Conservation (phyloP, 2,888 invertebrate species). For the Temnothorax ravouxi region DNA sequence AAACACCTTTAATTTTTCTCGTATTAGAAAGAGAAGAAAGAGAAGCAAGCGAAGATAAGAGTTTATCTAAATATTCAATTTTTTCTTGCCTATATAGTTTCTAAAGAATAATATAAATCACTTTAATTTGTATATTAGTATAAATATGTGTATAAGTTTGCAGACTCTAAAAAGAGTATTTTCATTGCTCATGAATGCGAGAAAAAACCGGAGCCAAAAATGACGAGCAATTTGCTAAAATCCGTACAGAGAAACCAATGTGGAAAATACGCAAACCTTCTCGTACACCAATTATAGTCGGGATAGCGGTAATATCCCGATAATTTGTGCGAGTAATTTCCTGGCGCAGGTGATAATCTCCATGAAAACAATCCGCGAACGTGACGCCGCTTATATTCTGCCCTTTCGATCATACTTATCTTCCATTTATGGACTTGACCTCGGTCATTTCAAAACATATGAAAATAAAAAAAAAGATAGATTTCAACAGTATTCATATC, state of each 20-base stretch:
- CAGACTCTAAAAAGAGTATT: not conserved
- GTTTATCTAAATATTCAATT: not conserved
- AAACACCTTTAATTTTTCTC: not conserved
- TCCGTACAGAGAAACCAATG: conserved; percentile 20
- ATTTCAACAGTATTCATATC: conserved; percentile 4
- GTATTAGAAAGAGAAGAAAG: not conserved
- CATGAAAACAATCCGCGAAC: conserved; percentile 70
- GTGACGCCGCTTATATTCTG: conserved; percentile 59
- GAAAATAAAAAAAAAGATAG: not conserved
- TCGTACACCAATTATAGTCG: conserved; percentile 61
- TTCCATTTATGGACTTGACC: not conserved
- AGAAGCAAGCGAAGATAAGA: not conserved
- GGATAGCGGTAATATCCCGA: conserved; percentile 60
- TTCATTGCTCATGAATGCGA: not conserved
- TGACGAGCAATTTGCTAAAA: conserved; percentile 67
- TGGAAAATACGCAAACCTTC: conserved; percentile 39
- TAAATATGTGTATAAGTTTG: not conserved
- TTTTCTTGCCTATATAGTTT: not conserved
- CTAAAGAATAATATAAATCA: not conserved
- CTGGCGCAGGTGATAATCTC: conserved; percentile 66
- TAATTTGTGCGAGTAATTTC: conserved; percentile 67
- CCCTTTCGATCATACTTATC: conserved; percentile 27
- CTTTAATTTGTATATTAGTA: not conserved
- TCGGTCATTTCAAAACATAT: not conserved
- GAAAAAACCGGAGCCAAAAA: not conserved